Evolutionary conservation across 2,113 vertebrate genomes (phyloP).

Genomic region (Halichoeres trimaculatus): DNA sequence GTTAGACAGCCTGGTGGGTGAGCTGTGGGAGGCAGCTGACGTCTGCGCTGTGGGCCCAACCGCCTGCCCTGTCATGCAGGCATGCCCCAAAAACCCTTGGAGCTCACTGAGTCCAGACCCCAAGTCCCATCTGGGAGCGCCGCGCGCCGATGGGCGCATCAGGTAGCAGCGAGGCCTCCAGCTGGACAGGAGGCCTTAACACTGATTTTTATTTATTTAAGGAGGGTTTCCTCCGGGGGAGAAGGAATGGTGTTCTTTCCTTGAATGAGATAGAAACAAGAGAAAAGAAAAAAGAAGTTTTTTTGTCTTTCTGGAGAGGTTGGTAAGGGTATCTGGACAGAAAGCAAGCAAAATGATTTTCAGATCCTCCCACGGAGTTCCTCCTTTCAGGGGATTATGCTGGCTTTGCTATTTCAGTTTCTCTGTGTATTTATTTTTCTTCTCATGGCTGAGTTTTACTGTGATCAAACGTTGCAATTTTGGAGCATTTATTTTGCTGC

Average conservation of each 20-base stretch:
- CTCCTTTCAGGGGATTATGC: slow-evolving; percentile 59
- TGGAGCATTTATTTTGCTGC: slow-evolving; percentile 69
- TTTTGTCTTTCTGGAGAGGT: slow-evolving; percentile 10
- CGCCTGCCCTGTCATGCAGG: slow-evolving; percentile 91
- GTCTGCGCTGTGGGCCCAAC: slow-evolving; percentile 87
- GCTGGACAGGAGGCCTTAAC: slow-evolving; percentile 72
- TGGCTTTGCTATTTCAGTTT: slow-evolving; percentile 75
- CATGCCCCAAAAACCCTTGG: slow-evolving; percentile 93
- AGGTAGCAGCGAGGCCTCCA: slow-evolving; percentile 90
- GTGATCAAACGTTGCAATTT: slow-evolving; percentile 75
- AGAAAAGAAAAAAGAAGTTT: neutral
- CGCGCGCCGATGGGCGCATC: slow-evolving; percentile 90
- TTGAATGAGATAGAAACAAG: slow-evolving; percentile 34
- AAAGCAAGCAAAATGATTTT: slow-evolving; percentile 41
- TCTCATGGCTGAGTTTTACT: slow-evolving; percentile 75
- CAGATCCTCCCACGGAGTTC: slow-evolving; percentile 42
- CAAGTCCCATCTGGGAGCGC: slow-evolving; percentile 90
- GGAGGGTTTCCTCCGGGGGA: slow-evolving; percentile 15
- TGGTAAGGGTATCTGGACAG: slow-evolving; percentile 31
- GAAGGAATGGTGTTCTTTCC: slow-evolving; percentile 25
- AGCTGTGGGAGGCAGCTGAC: slow-evolving; percentile 92
- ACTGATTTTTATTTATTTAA: slow-evolving; percentile 70
- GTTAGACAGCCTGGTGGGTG: slow-evolving; percentile 89
- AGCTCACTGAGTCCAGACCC: slow-evolving; percentile 96
- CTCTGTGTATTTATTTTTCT: slow-evolving; percentile 77